Conservation (phyloP, 2,888 invertebrate species). For the Eurytoma californica region DNA sequence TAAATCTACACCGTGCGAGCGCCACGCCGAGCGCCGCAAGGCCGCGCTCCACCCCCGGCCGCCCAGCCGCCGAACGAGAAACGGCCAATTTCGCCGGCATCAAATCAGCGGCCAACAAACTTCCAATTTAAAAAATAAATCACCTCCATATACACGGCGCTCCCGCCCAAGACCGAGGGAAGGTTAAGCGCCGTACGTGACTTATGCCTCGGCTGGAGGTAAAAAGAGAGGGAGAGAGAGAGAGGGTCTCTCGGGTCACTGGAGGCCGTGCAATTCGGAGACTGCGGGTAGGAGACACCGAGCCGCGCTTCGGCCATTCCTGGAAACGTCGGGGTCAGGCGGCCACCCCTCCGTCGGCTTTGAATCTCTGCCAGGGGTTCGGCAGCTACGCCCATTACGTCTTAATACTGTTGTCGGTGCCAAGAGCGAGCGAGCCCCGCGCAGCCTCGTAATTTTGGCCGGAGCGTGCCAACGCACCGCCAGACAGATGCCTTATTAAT, state of each 20-base stretch:
- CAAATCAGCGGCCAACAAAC: conserved; percentile 49
- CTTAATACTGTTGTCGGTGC: conserved; percentile 50
- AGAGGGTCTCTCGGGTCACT: neutral
- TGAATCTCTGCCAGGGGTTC: neutral
- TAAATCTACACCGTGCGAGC: neutral
- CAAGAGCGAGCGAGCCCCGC: conserved; percentile 10
- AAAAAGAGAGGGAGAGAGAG: neutral
- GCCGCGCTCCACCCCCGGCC: neutral
- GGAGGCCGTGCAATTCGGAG: no score
- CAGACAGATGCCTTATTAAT: no score
- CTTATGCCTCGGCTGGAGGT: neutral
- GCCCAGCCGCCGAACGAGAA: conserved; percentile 9
- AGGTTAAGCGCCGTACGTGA: no score
- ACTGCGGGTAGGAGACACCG: no score
- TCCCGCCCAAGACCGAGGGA: no score
- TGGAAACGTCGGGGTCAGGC: no score
- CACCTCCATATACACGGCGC: conserved; percentile 1
- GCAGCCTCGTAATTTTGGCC: conserved; percentile 19
- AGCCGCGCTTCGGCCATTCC: no score
- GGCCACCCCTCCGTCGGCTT: no score
- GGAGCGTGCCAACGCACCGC: no score
- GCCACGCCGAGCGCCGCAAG: neutral
- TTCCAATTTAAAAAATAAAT: conserved; percentile 52
- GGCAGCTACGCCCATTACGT: conserved; percentile 27
- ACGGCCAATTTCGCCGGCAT: conserved; percentile 39